phyloP scores from a whole-genome alignment of 2,888 invertebrate species.

The Pammene fasciana region DNA sequence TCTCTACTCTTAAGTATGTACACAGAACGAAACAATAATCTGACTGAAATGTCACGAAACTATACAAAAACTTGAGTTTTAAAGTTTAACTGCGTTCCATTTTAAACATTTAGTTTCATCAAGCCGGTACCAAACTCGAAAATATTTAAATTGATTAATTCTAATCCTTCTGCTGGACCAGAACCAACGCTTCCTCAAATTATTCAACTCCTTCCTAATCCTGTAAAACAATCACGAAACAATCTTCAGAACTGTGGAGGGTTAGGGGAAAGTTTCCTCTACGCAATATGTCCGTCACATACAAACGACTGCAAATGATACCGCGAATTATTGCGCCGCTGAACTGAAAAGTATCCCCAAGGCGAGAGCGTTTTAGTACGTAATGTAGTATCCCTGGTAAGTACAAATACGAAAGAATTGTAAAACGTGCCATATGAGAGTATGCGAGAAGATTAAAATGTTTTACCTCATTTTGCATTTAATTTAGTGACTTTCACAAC shows the following conservation, averaged over 20 bases:
- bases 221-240: slow-evolving; percentile 74
- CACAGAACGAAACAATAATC: too few species aligned
- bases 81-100: too few species aligned
- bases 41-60: too few species aligned
- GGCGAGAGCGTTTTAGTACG: slow-evolving; percentile 40
- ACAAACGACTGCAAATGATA: slow-evolving; percentile 65
- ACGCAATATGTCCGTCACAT: slow-evolving; percentile 65
- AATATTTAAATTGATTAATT: background rate
- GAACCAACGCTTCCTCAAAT: slow-evolving; percentile 41
- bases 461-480: background rate
- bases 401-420: slow-evolving; percentile 8
- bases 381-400: slow-evolving; percentile 12
- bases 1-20: too few species aligned
- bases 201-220: slow-evolving; percentile 58
- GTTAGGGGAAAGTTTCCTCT: slow-evolving; percentile 71
- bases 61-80: too few species aligned
- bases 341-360: slow-evolving; percentile 50
- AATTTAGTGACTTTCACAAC: background rate
- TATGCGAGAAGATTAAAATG: slow-evolving; percentile 1
- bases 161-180: slow-evolving; percentile 21
- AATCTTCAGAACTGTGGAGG: slow-evolving; percentile 78
- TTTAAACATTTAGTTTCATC: too few species aligned
- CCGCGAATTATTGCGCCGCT: slow-evolving; percentile 53
- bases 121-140: too few species aligned
- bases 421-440: slow-evolving; percentile 11